Evolutionary conservation across 2,888 invertebrate genomes (phyloP).

Genomic region (Drosophila macrothrix): DNA sequence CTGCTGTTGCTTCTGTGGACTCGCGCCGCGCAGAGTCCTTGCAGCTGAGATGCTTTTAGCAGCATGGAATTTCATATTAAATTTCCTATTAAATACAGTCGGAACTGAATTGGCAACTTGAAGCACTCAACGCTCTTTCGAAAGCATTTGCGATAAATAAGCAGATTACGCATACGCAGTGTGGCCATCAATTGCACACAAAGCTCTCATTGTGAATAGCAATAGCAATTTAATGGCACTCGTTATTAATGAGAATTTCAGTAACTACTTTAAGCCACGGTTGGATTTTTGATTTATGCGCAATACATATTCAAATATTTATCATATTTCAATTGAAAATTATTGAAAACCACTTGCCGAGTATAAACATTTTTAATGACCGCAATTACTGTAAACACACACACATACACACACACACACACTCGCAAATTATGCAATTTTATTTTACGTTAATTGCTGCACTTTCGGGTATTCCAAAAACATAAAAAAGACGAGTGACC

Average conservation of each 20-base stretch:
- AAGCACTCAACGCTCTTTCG: slow-evolving; percentile 6
- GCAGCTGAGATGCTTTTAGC: slow-evolving; percentile 1
- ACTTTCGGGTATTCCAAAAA: slow-evolving; percentile 14
- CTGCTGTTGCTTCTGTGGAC: background rate
- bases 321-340: slow-evolving; percentile 53
- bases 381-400: slow-evolving; percentile 55
- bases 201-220: slow-evolving; percentile 13
- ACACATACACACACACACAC: background rate
- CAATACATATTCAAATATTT: slow-evolving; percentile 20
- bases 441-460: slow-evolving; percentile 69
- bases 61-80: slow-evolving; percentile 21
- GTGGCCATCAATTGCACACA: slow-evolving; percentile 8
- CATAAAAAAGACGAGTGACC: slow-evolving; percentile 22
- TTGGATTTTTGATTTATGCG: slow-evolving; percentile 49
- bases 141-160: slow-evolving; percentile 25
- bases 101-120: background rate
- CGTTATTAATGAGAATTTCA: slow-evolving; percentile 52
- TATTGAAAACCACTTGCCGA: slow-evolving; percentile 60
- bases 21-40: background rate
- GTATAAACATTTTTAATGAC: slow-evolving; percentile 54
- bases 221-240: background rate
- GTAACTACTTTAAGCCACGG: slow-evolving; percentile 22
- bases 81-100: slow-evolving; percentile 22
- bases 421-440: slow-evolving; percentile 42
- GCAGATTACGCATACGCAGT: slow-evolving; percentile 44